phyloP scores from a whole-genome alignment of 2,888 invertebrate species.

The Macrosiphum euphorbiae region DNA sequence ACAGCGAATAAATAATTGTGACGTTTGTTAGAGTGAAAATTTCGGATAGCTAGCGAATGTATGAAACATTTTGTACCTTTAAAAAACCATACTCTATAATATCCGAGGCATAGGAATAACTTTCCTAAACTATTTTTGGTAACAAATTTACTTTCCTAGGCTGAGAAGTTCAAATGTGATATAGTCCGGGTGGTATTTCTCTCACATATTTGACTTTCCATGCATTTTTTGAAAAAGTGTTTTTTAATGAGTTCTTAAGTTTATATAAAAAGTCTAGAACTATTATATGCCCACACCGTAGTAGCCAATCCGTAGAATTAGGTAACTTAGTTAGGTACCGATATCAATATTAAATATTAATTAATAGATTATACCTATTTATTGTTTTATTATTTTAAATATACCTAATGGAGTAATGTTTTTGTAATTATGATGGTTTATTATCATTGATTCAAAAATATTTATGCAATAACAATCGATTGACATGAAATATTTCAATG shows the following conservation, averaged over 20 bases:
- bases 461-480: neutral
- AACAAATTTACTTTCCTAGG: neutral
- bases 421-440: neutral
- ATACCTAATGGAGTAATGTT: neutral
- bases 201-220: neutral
- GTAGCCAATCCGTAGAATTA: neutral
- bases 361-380: neutral
- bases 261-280: neutral
- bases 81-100: neutral
- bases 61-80: neutral
- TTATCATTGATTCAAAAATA: neutral
- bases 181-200: neutral
- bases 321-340: neutral
- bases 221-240: neutral
- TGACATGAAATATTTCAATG: neutral
- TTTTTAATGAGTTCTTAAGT: neutral
- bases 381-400: neutral
- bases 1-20: neutral
- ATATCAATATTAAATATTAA: neutral
- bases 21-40: neutral
- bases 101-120: neutral
- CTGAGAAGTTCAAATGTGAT: neutral
- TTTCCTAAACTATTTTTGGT: neutral
- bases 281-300: neutral
- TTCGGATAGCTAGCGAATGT: neutral